phyloP scores from a whole-genome alignment of 2,797 vertebrate genomes.

The Tadarida brasiliensis region DNA sequence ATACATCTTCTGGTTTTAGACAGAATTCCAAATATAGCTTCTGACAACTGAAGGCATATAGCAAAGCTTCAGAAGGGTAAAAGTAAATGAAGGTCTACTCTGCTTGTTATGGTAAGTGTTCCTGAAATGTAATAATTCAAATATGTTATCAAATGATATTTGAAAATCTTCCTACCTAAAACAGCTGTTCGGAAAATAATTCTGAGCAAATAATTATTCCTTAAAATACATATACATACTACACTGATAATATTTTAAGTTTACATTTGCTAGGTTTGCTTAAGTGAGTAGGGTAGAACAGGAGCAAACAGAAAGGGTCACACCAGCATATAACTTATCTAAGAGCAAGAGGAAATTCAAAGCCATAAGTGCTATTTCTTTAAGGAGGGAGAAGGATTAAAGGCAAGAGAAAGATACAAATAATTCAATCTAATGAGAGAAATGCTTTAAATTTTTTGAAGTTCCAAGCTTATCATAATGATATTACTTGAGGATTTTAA shows the following conservation, averaged over 20 bases:
- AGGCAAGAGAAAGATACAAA: neutral
- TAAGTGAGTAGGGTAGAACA: neutral
- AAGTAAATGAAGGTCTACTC: neutral
- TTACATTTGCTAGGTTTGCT: neutral
- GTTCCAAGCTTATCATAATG: neutral
- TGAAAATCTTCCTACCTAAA: neutral
- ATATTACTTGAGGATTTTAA: neutral
- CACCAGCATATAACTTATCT: neutral
- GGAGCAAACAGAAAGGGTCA: neutral
- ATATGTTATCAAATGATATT: neutral
- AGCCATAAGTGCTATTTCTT: neutral
- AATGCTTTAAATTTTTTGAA: neutral
- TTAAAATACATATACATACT: neutral
- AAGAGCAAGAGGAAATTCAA: neutral
- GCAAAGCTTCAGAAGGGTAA: neutral
- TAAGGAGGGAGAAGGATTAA: neutral
- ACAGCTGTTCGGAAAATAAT: constrained; percentile 9
- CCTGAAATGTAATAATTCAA: constrained; percentile 35
- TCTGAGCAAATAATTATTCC: constrained; percentile 38
- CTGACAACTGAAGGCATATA: neutral
- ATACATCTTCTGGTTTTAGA: neutral
- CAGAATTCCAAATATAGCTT: constrained; percentile 1
- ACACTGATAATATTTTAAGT: neutral
- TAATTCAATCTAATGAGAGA: neutral
- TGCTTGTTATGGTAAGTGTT: neutral